Percentiles rank a stretch among this genome's conserved stretches.
phyloP scores from a whole-genome alignment of 2,888 invertebrate genomes.

The Cactoblastis cactorum region DNA sequence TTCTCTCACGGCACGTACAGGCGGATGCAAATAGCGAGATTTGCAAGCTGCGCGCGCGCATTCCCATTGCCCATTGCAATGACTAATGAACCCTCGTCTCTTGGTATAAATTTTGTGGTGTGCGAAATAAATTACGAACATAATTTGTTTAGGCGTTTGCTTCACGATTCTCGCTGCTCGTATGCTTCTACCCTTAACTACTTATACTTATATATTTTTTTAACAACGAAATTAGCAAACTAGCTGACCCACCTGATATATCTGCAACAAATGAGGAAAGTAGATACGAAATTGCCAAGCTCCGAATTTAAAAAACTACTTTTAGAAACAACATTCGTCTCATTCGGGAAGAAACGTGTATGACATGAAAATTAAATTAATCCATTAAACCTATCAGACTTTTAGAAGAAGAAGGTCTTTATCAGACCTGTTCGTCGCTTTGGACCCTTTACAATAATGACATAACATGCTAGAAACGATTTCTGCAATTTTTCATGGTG shows the following conservation, averaged over 20 bases:
- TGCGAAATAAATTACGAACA: constrained; percentile 11
- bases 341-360: too few relatives aligned
- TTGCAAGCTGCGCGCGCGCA: constrained; percentile 1
- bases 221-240: too few relatives aligned
- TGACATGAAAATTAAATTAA: too few relatives aligned
- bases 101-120: constrained; percentile 11
- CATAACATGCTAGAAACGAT: not conserved
- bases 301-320: too few relatives aligned
- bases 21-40: constrained; percentile 2
- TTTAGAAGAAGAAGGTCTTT: too few relatives aligned
- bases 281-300: too few relatives aligned
- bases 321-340: too few relatives aligned
- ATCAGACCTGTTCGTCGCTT: not conserved
- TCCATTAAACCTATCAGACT: too few relatives aligned
- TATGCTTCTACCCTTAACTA: not conserved
- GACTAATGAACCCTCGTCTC: constrained; percentile 5
- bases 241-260: too few relatives aligned
- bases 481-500: constrained; percentile 7
- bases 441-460: constrained; percentile 1
- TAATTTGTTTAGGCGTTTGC: constrained; percentile 8
- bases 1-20: constrained; percentile 19
- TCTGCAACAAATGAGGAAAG: too few relatives aligned
- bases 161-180: not conserved
- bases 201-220: too few relatives aligned
- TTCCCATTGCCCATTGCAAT: not conserved